Evolutionary conservation across 2,888 invertebrate species (phyloP), one percentile per base, ranked within the genome.

Genomic region (Agriopis marginaria): DNA sequence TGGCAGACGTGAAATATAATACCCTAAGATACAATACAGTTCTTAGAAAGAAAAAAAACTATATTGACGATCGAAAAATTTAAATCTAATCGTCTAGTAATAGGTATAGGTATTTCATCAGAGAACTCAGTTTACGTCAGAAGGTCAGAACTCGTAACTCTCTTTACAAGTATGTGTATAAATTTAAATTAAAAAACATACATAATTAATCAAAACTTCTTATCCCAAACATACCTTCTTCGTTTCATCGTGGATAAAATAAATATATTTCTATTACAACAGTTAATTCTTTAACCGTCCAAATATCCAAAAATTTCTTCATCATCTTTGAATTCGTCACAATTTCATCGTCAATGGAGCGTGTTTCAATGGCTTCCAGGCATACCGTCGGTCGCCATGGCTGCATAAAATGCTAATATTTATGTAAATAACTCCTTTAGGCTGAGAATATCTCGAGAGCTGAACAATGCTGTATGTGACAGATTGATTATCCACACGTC

Each of bases 401-500:
- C 45, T 58, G 58, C 58, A 58, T 58, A 58, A 55, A 55, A 56
- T 50, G 23, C 51, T 51, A 11, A 47, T 51, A 50, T 44, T 55
- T 49, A 56, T 63, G 55, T 47, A 56, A 64, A 55, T 2, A 55
- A 10, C 14, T 63, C 56, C 58, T 59, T 59, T 39, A 53, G n/a
- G 47, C 59, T n/a, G 65, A 49, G 51, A 58, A 58, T 45, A 39
- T 59, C 59, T 60, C 39, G 51, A 42, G 12, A 44, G 58, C 9
- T 17, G 47, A 62, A 67, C 67, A 67, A 67, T 67, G 23, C 14
- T 14, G 39, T 50, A 67, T 58, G 67, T 60, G 69, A 66, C 65
- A 69, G 66, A 63, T 62, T 66, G 74, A 71, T 76, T 68, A 63
- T 69, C 12, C 54, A 64, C 66, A 66, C 66, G 49, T 58, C n/a